Conservation (phyloP, 1,140 invertebrate genomes). For the Bombus turneri region DNA sequence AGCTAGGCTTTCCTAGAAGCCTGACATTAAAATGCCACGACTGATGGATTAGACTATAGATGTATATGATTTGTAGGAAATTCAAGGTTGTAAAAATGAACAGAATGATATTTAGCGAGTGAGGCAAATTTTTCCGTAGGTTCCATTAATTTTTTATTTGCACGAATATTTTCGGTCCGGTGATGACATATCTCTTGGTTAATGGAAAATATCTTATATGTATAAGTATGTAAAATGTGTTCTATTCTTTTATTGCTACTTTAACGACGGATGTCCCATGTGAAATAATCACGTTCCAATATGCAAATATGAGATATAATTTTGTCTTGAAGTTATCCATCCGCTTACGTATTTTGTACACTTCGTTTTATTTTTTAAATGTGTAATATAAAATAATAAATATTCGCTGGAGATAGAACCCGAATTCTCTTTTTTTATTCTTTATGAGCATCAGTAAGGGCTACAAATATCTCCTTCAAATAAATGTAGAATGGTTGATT, state of each 20-base stretch:
- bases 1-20: neutral
- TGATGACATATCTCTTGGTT: neutral
- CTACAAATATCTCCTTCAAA: neutral
- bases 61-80: neutral
- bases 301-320: neutral
- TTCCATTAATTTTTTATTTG: neutral
- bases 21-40: slow-evolving; percentile 39
- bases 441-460: neutral
- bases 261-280: neutral
- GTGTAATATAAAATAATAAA: neutral
- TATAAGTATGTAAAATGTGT: neutral
- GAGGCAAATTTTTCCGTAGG: neutral
- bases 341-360: neutral
- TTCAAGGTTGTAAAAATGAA: neutral
- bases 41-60: slow-evolving; percentile 10
- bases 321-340: neutral
- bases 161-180: neutral
- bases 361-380: neutral
- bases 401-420: neutral
- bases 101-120: neutral
- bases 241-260: neutral
- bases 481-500: neutral
- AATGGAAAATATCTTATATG: too few species aligned
- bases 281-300: too few species aligned
- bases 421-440: neutral